These are phyloP conservation scores for Masnerella sp. DNA, from an alignment of 2,888 invertebrate genomes.

Conservation along the genomic window DNA sequence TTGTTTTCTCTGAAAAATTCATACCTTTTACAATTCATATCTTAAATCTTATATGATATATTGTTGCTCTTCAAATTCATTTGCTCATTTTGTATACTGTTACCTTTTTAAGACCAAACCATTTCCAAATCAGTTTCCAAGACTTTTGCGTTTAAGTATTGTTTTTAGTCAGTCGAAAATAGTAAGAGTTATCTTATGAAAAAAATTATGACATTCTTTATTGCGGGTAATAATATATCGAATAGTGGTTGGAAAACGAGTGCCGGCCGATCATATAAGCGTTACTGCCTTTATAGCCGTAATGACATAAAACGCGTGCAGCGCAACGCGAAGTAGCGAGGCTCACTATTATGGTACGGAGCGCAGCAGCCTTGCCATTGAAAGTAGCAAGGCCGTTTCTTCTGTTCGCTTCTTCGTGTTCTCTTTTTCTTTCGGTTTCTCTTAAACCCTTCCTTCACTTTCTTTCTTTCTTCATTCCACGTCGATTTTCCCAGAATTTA, in stretches of 20 bases:
- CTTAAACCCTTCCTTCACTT: constrained; percentile 32
- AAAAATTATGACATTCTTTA: constrained; percentile 42
- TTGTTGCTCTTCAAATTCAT: not conserved
- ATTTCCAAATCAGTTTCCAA: too few species aligned
- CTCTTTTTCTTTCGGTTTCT: constrained; percentile 41
- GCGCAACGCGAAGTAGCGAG: constrained; percentile 35
- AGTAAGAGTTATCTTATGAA: constrained; percentile 1
- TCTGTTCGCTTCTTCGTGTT: constrained; percentile 61
- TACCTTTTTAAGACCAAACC: too few species aligned
- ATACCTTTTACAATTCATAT: constrained; percentile 14
- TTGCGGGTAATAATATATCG: constrained; percentile 48
- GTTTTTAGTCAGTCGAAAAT: not conserved
- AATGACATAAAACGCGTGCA: constrained; percentile 58
- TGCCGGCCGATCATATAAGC: constrained; percentile 40
- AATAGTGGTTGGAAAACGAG: constrained; percentile 42
- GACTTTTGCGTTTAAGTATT: not conserved
- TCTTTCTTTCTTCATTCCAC: constrained; percentile 37
- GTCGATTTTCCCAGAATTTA: constrained; percentile 31
- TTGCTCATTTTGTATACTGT: too few species aligned
- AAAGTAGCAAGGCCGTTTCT: constrained; percentile 72
- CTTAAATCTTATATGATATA: too few species aligned
- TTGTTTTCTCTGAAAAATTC: constrained; percentile 6
- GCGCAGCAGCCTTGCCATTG: constrained; percentile 71
- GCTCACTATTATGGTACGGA: constrained; percentile 51
- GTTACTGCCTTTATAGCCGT: constrained; percentile 49